phyloP scores from a whole-genome alignment of 2,888 invertebrate species.

The Ferrisia virgata region DNA sequence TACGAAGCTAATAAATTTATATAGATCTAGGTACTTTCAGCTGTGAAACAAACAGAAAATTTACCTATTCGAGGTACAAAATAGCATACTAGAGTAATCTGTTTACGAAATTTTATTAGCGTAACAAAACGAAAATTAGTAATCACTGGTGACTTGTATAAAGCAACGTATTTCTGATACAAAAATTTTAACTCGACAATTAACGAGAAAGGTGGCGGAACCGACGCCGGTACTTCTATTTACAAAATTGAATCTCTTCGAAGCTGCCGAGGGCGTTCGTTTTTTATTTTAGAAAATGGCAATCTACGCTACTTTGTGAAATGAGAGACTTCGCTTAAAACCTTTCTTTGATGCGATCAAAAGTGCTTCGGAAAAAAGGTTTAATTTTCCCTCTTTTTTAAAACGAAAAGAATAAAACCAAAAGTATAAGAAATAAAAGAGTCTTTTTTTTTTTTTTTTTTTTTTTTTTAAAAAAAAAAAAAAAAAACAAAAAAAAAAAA shows the following conservation, averaged over 20 bases:
- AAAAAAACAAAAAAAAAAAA: not conserved
- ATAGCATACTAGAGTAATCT: not conserved
- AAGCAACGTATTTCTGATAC: conserved; percentile 20
- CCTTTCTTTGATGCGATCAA: conserved; percentile 38
- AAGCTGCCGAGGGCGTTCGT: conserved; percentile 18
- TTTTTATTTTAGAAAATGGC: conserved; percentile 31
- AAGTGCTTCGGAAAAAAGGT: conserved; percentile 31
- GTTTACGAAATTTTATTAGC: not conserved
- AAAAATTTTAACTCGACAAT: conserved; percentile 27
- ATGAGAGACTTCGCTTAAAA: conserved; percentile 36
- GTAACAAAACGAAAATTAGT: not conserved
- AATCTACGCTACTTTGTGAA: conserved; percentile 37
- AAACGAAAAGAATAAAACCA: not conserved
- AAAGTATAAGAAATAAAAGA: conserved; percentile 20
- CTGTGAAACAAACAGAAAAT: no score
- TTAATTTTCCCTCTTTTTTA: conserved; percentile 20
- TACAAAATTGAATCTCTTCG: conserved; percentile 30
- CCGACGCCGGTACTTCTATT: conserved; percentile 20
- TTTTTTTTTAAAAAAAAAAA: not conserved
- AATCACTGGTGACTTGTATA: conserved; percentile 15
- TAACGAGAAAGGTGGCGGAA: conserved; percentile 29
- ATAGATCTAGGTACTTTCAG: no score
- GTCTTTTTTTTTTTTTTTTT: not conserved
- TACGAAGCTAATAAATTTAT: no score
- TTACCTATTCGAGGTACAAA: no score